phyloP scores from a whole-genome alignment of 2,888 invertebrate genomes.

The Phortica okadai region DNA sequence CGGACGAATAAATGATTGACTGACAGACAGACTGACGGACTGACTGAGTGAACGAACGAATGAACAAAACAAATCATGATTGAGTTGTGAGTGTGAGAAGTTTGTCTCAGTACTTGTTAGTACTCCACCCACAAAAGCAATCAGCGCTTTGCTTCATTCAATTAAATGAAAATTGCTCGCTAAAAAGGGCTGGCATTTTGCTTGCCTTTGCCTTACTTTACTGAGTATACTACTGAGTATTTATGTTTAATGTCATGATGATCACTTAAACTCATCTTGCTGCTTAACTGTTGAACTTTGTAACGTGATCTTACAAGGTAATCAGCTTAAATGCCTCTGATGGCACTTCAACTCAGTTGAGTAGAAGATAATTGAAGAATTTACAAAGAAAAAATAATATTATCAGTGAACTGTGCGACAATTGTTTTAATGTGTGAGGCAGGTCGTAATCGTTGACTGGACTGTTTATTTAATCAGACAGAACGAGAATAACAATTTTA shows the following conservation, averaged over 20 bases:
- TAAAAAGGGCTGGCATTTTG: conserved; percentile 14
- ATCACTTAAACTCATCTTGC: conserved; percentile 42
- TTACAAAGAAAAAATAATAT: not conserved
- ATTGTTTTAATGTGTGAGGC: not conserved
- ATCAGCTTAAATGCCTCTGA: conserved; percentile 6
- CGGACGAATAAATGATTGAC: conserved; percentile 37
- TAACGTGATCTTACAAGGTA: conserved; percentile 39
- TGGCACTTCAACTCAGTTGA: not conserved
- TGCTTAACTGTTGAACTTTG: conserved; percentile 35
- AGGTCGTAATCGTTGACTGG: no score
- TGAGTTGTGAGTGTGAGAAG: conserved; percentile 12
- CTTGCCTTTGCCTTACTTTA: not conserved
- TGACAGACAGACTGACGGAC: conserved; percentile 42
- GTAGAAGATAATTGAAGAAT: not conserved
- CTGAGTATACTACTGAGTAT: conserved; percentile 11
- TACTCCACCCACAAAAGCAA: conserved; percentile 15
- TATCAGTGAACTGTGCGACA: not conserved
- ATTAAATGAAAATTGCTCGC: conserved; percentile 60
- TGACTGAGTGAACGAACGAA: conserved; percentile 15
- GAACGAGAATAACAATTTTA: no score
- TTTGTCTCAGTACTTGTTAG: not conserved
- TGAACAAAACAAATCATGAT: not conserved
- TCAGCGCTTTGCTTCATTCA: conserved; percentile 47
- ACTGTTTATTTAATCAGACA: no score
- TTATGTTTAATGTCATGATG: conserved; percentile 49